Base-by-base conservation (phyloP, 2,888 invertebrate genomes). In the Cosmia pyralina region DNA sequence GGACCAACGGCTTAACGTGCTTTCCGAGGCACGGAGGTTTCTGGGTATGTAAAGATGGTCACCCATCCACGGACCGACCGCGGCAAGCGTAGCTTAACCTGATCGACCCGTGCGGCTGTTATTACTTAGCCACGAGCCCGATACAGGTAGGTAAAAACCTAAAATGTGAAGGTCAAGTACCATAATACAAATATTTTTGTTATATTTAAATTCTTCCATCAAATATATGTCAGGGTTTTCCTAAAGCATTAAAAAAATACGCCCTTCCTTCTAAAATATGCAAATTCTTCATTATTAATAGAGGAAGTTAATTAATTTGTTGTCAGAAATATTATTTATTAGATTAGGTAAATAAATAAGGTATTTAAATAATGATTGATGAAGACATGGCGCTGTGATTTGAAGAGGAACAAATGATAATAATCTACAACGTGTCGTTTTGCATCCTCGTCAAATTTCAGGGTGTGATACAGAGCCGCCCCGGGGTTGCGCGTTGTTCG, bases 151-250 rank as follows among this genome's bases (percentile, higher is more conserved):
- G 6, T 48, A 17, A 34, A 38, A 19, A 19, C 28, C 22, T 22
- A 46, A 46, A 34, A 34, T 10, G 7, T 5, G 38, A 41, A 69
- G 69, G 52, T 69, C 38, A 6, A 38, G 38, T 38, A 44, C 44
- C 44, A 2, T 2, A 44, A 44, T 44, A 41, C 28, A 53, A 69
- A 69, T 53, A 46, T 34, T 22, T 15, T 69, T 5, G n/a, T 69
- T 15, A 10, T 44, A 53, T 19, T 13, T 19, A 52, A 28, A 68
- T 17, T 28, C n/a, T 38, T 11, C 41, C 10, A 72, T 34, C n/a
- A 58, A 50, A 72, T 74, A 75, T 72, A 15, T 72, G 72, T 52
- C 63, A 75, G 7, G 75, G 63, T 15, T 11, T 34, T 11, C 4
- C 4, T 15, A 5, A 22, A 44, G 34, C 6, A n/a, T 48, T 50